Percentiles rank a stretch among this genome's conserved stretches.
These are phyloP conservation scores for Mythimna vitellina DNA, from an alignment of 2,888 invertebrate species.

Conservation along the genomic window DNA sequence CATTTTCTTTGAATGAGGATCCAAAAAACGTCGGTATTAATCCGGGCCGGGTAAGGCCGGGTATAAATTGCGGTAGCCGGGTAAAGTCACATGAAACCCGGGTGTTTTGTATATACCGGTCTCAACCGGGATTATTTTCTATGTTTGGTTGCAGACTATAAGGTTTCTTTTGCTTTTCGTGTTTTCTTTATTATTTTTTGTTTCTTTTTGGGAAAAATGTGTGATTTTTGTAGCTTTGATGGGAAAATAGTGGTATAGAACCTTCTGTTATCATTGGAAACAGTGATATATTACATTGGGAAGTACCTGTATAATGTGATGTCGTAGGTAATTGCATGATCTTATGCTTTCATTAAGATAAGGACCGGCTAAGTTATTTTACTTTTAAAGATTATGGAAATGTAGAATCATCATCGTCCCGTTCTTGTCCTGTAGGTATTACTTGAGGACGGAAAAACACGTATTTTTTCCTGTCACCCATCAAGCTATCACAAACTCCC, in stretches of 20 bases:
- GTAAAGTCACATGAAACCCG: conserved; percentile 61
- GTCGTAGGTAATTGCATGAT: too few species aligned
- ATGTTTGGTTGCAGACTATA: conserved; percentile 31
- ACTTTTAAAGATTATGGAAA: too few species aligned
- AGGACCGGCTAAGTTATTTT: too few species aligned
- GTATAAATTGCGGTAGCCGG: conserved; percentile 67
- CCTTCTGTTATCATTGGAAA: background rate
- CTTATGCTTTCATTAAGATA: too few species aligned
- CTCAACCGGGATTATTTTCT: conserved; percentile 52
- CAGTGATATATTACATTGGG: too few species aligned
- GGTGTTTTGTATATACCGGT: conserved; percentile 54
- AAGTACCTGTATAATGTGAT: too few species aligned
- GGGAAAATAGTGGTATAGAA: background rate
- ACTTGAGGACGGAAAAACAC: too few species aligned
- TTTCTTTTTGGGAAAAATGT: conserved; percentile 18
- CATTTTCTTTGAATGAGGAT: conserved; percentile 46
- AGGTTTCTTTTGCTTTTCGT: conserved; percentile 16
- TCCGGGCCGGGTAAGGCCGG: conserved; percentile 61
- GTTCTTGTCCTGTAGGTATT: too few species aligned
- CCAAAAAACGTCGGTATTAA: conserved; percentile 62
- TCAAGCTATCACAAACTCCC: too few species aligned
- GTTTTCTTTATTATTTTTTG: conserved; percentile 18
- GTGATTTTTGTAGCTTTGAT: background rate
- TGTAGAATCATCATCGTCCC: too few species aligned
- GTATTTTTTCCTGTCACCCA: too few species aligned